Evolutionary conservation across 2,888 invertebrate species (phyloP).

Genomic region (Cynaeus angustus): DNA sequence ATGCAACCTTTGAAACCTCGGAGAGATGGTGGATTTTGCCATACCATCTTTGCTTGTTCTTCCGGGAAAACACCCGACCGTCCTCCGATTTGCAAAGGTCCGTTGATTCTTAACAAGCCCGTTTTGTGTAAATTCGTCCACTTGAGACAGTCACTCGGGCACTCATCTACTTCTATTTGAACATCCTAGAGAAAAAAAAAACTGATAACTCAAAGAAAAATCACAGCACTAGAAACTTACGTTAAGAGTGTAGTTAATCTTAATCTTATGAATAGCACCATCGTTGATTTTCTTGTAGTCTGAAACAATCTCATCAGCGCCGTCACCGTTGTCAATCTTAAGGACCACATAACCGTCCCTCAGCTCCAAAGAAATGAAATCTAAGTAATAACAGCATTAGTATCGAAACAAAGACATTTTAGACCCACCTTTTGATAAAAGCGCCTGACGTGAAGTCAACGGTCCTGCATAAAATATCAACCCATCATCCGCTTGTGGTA

Average conservation of each 20-base stretch:
- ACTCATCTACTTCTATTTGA: conserved; percentile 68
- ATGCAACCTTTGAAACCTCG: conserved; percentile 92
- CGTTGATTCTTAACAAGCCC: conserved; percentile 79
- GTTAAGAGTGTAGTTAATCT: conserved; percentile 73
- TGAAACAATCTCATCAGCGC: conserved; percentile 79
- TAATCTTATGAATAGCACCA: conserved; percentile 90
- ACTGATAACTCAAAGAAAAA: not conserved
- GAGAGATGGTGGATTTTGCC: conserved; percentile 82
- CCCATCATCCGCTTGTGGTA: conserved; percentile 84
- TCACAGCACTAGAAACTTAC: not conserved
- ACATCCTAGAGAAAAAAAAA: conserved; percentile 67
- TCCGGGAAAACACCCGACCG: conserved; percentile 79
- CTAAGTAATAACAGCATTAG: conserved; percentile 68
- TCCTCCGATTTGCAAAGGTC: conserved; percentile 91
- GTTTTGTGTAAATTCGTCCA: conserved; percentile 60
- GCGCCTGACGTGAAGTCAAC: conserved; percentile 72
- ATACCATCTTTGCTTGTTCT: conserved; percentile 78
- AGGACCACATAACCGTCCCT: conserved; percentile 88
- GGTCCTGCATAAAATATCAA: conserved; percentile 95
- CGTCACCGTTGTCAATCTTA: conserved; percentile 91
- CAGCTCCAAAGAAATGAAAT: conserved; percentile 93
- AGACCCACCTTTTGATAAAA: conserved; percentile 77
- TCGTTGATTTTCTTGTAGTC: conserved; percentile 84
- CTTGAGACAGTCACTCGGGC: conserved; percentile 66
- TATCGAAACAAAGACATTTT: conserved; percentile 20